phyloP scores from a whole-genome alignment of 2,797 vertebrate genomes.

The Manis crassicaudata region DNA sequence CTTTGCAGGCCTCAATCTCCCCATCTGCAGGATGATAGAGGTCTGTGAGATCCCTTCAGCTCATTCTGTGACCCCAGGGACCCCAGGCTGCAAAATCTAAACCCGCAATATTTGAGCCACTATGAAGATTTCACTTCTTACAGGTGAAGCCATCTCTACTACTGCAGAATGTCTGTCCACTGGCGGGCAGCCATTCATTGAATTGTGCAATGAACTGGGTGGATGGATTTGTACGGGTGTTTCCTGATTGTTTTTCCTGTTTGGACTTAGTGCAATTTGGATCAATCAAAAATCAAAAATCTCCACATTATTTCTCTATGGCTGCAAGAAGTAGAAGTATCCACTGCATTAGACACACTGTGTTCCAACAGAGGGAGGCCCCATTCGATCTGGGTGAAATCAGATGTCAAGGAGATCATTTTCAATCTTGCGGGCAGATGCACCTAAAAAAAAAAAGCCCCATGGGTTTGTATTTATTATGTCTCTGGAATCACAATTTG shows the following conservation, averaged over 20 bases:
- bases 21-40: not conserved
- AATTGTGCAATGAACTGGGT: not conserved
- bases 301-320: not conserved
- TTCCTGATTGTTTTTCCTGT: conserved; percentile 27
- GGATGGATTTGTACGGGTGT: not conserved
- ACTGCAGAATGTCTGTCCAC: not conserved
- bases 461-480: not conserved
- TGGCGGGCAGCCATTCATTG: fast-evolving
- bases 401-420: not conserved
- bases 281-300: not conserved
- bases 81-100: not conserved
- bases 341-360: not conserved
- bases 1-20: not conserved
- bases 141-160: not conserved
- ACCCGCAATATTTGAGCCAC: not conserved
- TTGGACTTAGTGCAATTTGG: not conserved
- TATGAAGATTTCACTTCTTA: fast-evolving
- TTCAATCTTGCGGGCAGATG: not conserved
- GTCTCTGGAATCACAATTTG: not conserved
- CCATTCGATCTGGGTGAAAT: not conserved
- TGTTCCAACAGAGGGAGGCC: not conserved
- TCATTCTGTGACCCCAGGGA: not conserved
- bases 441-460: not conserved
- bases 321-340: not conserved
- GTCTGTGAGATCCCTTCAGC: not conserved